Base-by-base conservation (phyloP, 2,888 invertebrate species). In the Tuberolachnus salignus region DNA sequence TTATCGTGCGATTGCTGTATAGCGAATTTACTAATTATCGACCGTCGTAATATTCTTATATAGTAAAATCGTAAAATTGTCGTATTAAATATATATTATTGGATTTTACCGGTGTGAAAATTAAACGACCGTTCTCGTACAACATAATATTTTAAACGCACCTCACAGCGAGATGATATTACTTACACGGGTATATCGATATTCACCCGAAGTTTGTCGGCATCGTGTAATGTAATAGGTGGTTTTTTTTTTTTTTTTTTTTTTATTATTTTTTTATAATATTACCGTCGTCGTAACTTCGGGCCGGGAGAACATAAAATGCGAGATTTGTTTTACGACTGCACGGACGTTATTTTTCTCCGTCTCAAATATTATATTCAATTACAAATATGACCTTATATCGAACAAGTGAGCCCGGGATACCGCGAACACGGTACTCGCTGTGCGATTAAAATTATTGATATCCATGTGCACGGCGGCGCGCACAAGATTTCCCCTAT, bases 191-290 rank as follows among this genome's bases (percentile, higher is more conserved):
- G 34, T 8, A 8, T 44, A 44, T 55, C 70, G 70, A 42, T 70
- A 21, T 70, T 70, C 55, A 21, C 42, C 70, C 70, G 70, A 70
- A 70, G 70, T 70, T 70, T 70, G 70, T 70, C 70, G 70, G 70
- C 70, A 55, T 55, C 55, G 14, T 42, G 55, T 42, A 44, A 55
- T 11, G n/a, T 55, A n/a, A n/a, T n/a, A n/a, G n/a, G n/a, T n/a
- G n/a, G n/a, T n/a, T n/a, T n/a, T n/a, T n/a, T n/a, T n/a, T n/a
- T n/a, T n/a, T n/a, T n/a, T n/a, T n/a, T n/a, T n/a, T n/a, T n/a
- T n/a, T n/a, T n/a, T n/a, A n/a, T n/a, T n/a, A n/a, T n/a, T n/a
- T n/a, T 72, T 72, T 72, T 59, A 72, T 72, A 72, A 70, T 55
- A 21, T 53, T 69, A 21, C 55, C 55, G 46, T 46, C 59, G 57